Conservation (phyloP, 2,797 vertebrate species). For the Smutsia gigantea region DNA sequence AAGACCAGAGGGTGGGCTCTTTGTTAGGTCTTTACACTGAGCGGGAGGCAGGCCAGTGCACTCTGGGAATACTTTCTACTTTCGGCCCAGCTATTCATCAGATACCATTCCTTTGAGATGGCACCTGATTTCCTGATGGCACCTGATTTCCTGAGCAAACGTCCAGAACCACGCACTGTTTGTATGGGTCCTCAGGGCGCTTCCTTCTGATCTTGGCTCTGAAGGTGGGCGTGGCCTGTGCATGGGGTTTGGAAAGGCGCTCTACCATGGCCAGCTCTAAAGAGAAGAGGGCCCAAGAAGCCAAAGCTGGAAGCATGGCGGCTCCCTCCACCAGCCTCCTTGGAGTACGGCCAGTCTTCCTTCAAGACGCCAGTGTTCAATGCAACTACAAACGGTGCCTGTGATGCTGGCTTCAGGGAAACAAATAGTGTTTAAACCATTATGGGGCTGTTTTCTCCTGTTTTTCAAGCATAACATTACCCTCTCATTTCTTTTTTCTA, state of each 20-base stretch:
- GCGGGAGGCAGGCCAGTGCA: neutral
- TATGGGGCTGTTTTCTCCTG: constrained; percentile 11
- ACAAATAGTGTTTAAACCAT: constrained; percentile 42
- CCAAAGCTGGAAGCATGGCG: neutral
- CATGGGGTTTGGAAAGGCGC: neutral
- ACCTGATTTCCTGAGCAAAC: constrained; percentile 48
- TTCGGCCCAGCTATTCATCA: neutral
- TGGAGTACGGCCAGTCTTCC: neutral
- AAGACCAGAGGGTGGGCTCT: neutral
- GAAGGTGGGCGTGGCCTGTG: too few species aligned
- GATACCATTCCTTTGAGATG: neutral
- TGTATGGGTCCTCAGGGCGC: neutral
- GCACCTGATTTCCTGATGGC: constrained; percentile 30
- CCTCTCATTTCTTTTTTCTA: constrained; percentile 8
- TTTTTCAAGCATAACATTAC: constrained; percentile 30
- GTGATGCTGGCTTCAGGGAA: neutral
- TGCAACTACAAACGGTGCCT: neutral
- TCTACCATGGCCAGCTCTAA: neutral
- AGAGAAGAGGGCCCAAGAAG: neutral
- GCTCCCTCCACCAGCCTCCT: neutral
- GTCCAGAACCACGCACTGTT: neutral
- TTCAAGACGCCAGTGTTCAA: constrained; percentile 48
- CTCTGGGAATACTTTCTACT: constrained; percentile 10
- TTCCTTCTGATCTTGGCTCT: neutral
- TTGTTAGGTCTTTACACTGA: neutral